phyloP scores from a whole-genome alignment of 2,888 invertebrate species.

The Cacoxenus indagator region DNA sequence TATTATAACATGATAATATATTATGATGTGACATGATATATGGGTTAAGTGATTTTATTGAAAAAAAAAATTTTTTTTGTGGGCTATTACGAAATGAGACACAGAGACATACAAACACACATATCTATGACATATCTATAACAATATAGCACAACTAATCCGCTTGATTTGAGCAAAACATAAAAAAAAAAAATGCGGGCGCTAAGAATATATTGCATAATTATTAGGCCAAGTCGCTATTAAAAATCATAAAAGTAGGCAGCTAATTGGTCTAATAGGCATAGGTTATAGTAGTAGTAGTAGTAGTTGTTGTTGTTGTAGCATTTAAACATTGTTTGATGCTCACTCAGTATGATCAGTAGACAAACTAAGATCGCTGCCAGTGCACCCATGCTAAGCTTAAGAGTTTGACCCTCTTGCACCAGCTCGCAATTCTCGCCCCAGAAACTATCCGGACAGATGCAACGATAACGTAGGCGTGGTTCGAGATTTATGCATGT shows the following conservation, averaged over 20 bases:
- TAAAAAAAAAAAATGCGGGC: background rate
- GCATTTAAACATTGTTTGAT: constrained; percentile 30
- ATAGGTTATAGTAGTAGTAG: constrained; percentile 6
- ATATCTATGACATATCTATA: background rate
- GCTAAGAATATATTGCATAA: too few relatives aligned
- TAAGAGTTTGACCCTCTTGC: constrained; percentile 94
- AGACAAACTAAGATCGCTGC: constrained; percentile 98
- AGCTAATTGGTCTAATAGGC: constrained; percentile 2
- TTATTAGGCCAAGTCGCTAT: background rate
- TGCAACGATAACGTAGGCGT: constrained; percentile 86
- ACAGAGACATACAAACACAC: background rate
- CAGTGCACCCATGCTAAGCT: constrained; percentile 96
- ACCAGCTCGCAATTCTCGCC: constrained; percentile 95
- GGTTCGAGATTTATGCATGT: constrained; percentile 94
- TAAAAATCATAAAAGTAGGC: constrained; percentile 5
- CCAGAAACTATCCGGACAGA: constrained; percentile 93
- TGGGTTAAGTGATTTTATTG: background rate
- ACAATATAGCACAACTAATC: constrained; percentile 22
- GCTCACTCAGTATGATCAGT: constrained; percentile 96
- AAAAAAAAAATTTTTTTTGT: background rate
- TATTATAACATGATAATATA: too few relatives aligned
- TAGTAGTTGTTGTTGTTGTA: constrained; percentile 41
- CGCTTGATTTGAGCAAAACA: background rate
- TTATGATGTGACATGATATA: background rate
- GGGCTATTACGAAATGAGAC: background rate